Evolutionary conservation across 2,113 vertebrate genomes (phyloP), one percentile per base, ranked within the genome.

Genomic region (Halichoeres trimaculatus): DNA sequence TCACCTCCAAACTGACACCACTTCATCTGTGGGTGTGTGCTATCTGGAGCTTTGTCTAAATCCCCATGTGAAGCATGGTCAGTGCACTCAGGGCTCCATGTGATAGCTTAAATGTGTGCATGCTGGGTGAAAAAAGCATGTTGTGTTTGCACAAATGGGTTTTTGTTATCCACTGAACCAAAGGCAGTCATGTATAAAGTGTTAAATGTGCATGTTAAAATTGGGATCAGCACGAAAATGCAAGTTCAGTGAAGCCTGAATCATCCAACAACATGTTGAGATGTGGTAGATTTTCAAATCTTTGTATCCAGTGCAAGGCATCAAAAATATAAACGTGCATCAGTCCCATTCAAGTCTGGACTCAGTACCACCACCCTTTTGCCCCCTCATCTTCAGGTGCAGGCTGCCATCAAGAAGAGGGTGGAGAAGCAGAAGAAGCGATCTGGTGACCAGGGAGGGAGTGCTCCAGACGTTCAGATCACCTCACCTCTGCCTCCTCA

Each of bases 391-490:
- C 24, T n/a, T 17, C 83, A 95, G 94, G 91, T 95, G 10, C 93
- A 94, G 78, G 93, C 93, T 4, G 69, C 91, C 55, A 94, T 95
- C 81, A 94, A 91, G 63, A 94, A 77, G 88, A 94, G 92, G 30
- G 70, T 94, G 58, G 90, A 93, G 85, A 94, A 90, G 81, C 92
- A 93, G 85, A 93, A 72, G 63, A 92, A 53, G 62, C 70, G 66
- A 64, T 36, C 20, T 63, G 68, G 23, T 1, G 80, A 58, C 17
- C 62, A 60, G 12, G 71, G 69, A 10, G 70, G 63, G 2, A 68
- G 62, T 2, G 34, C 10, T 1, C 78, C 58, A 14, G 90, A 91
- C 10, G 13, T 16, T 22, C 82, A 81, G 0, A 58, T 11, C 1
- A 58, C 16, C 6, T 14, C 30, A 1, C 16, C 54, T 23, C 74